Percentiles rank a stretch among this genome's conserved stretches.
Conservation (phyloP, 2,888 invertebrate genomes). For the Helleia helle region DNA sequence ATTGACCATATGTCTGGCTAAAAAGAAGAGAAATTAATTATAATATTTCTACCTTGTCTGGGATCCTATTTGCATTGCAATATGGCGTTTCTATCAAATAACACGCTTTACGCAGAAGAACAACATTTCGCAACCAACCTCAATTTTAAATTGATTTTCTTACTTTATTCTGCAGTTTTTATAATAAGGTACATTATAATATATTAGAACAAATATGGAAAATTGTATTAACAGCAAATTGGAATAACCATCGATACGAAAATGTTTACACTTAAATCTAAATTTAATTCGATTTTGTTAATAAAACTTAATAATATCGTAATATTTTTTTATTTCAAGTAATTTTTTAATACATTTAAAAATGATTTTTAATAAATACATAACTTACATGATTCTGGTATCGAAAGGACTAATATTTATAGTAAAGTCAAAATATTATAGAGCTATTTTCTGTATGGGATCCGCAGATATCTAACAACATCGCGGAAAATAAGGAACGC, state of each 20-base stretch:
- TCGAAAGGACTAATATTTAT: background rate
- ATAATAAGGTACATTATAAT: too few relatives aligned
- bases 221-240: too few relatives aligned
- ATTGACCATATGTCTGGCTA: background rate
- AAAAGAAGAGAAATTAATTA: conserved; percentile 6
- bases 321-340: background rate
- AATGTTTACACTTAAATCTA: background rate
- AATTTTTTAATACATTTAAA: background rate
- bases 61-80: too few relatives aligned
- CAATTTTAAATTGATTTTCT: too few relatives aligned
- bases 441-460: background rate
- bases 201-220: too few relatives aligned
- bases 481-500: conserved; percentile 16
- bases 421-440: background rate
- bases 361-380: background rate
- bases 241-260: too few relatives aligned
- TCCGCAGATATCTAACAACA: too few relatives aligned
- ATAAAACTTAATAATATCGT: background rate
- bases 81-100: too few relatives aligned
- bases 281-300: background rate
- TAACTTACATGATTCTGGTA: background rate
- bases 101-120: too few relatives aligned
- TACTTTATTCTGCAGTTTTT: too few relatives aligned
- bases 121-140: too few relatives aligned
- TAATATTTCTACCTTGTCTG: background rate